phyloP scores from a whole-genome alignment of 2,113 vertebrate species.

The Empidonax alnorum region DNA sequence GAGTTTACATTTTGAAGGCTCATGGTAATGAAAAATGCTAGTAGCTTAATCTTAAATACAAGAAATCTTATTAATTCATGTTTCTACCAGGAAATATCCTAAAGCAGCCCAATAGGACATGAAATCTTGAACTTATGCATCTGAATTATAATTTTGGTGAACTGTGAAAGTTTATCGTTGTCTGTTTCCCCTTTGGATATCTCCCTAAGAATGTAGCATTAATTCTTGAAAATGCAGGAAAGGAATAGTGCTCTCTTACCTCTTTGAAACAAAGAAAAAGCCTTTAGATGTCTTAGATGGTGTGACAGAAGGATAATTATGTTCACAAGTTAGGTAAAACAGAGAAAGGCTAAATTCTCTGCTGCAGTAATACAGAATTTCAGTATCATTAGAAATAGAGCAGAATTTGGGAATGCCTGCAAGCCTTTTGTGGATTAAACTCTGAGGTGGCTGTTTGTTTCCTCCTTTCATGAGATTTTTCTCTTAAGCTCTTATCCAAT shows the following conservation, averaged over 20 bases:
- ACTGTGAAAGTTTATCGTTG: background rate
- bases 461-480: constrained; percentile 14
- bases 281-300: background rate
- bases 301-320: background rate
- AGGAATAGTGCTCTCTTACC: background rate
- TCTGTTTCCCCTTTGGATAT: background rate
- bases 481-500: background rate
- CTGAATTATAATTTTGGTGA: background rate
- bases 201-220: background rate
- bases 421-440: background rate
- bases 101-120: background rate
- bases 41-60: background rate
- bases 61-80: background rate
- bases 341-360: background rate
- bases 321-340: background rate
- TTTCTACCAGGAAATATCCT: background rate
- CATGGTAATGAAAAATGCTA: background rate
- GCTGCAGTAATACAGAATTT: background rate
- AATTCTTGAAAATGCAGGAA: background rate
- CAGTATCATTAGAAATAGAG: background rate
- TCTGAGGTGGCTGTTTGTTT: background rate
- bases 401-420: background rate
- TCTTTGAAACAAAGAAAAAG: background rate
- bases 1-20: constrained; percentile 16
- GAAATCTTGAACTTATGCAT: background rate